A percentile compares a stretch with the other conserved stretches of the same genome.
phyloP scores from a whole-genome alignment of 2,797 vertebrate species.

The Propithecus deckenii region DNA sequence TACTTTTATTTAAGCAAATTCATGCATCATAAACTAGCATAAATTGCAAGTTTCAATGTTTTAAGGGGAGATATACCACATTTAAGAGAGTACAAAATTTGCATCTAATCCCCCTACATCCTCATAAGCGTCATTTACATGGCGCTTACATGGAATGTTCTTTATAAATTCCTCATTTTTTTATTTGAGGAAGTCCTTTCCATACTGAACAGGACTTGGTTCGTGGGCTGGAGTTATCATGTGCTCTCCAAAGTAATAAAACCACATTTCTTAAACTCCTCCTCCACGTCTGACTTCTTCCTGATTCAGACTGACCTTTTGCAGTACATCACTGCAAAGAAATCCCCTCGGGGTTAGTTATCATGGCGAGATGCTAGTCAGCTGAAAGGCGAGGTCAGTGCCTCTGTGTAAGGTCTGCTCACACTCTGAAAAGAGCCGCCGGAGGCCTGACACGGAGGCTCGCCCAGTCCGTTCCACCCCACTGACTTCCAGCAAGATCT shows the following conservation, averaged over 20 bases:
- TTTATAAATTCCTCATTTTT: not conserved
- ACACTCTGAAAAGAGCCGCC: slow-evolving; percentile 16
- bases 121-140: not conserved
- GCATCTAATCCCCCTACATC: too few relatives aligned
- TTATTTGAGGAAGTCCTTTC: not conserved
- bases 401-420: slow-evolving; percentile 53
- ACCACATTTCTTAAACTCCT: not conserved
- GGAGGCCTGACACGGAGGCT: slow-evolving; percentile 36
- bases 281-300: not conserved
- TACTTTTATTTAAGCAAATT: not conserved
- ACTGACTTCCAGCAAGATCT: not conserved
- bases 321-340: not conserved
- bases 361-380: not conserved
- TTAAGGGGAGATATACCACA: not conserved
- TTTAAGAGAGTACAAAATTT: not conserved
- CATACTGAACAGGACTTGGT: fast-evolving
- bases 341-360: not conserved
- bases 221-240: not conserved
- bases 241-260: not conserved
- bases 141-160: not conserved
- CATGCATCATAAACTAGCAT: not conserved
- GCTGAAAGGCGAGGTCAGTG: slow-evolving; percentile 57
- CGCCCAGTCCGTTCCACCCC: slow-evolving; percentile 10
- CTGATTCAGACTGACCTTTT: slow-evolving; percentile 48
- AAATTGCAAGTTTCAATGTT: not conserved